phyloP scores from a whole-genome alignment of 2,888 invertebrate species.

The Adelphocoris suturalis region DNA sequence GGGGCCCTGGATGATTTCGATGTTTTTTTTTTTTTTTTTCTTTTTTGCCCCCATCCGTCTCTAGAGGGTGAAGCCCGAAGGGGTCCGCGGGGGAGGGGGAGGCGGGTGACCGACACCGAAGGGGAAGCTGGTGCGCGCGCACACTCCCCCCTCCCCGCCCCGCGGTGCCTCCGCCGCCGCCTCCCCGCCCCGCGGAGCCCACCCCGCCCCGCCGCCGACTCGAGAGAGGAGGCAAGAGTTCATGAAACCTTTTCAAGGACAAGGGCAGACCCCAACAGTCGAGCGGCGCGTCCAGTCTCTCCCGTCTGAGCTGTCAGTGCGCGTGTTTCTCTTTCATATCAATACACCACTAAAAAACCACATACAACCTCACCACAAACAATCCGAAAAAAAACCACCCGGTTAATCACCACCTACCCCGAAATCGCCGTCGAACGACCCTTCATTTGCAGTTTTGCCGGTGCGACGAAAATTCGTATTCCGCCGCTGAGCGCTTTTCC shows the following conservation, averaged over 20 bases:
- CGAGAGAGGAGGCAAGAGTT: conserved; percentile 72
- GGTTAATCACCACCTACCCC: conserved; percentile 9
- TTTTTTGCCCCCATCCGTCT: conserved; percentile 34
- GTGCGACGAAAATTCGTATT: not conserved
- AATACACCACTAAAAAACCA: conserved; percentile 48
- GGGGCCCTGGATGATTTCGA: conserved; percentile 15
- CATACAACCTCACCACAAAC: not conserved
- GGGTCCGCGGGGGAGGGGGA: not conserved
- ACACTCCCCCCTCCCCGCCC: conserved; percentile 45
- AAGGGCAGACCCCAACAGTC: conserved; percentile 75
- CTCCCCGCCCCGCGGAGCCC: conserved; percentile 34
- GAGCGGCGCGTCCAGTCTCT: conserved; percentile 69
- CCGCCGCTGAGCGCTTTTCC: not conserved
- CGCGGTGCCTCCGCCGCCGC: conserved; percentile 39
- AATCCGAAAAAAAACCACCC: not conserved
- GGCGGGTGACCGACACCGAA: not conserved
- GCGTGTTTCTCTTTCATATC: conserved; percentile 62
- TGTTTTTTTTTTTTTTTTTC: not conserved
- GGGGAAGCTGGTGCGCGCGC: conserved; percentile 65
- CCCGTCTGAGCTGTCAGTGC: conserved; percentile 67
- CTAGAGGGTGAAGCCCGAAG: not conserved
- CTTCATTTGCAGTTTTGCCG: not conserved
- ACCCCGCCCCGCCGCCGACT: conserved; percentile 7
- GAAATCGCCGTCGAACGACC: conserved; percentile 17
- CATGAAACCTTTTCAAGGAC: conserved; percentile 76